These are phyloP conservation scores for Poecilus cupreus DNA, from an alignment of 2,888 invertebrate species.

Conservation along the genomic window DNA sequence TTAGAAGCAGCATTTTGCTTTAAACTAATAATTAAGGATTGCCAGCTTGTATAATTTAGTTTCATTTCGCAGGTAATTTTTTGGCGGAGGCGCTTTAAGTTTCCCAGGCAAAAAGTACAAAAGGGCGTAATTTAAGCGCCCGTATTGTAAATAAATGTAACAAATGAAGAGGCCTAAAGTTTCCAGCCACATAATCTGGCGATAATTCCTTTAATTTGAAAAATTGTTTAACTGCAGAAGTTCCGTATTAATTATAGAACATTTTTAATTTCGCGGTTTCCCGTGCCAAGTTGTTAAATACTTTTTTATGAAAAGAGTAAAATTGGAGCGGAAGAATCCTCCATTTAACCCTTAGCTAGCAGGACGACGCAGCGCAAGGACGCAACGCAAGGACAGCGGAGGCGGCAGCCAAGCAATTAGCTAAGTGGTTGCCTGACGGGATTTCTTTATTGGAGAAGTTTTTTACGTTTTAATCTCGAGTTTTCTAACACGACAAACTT, in stretches of 20 bases:
- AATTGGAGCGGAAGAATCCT: slow-evolving; percentile 32
- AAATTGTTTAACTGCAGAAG: slow-evolving; percentile 31
- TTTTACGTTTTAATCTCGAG: slow-evolving; percentile 51
- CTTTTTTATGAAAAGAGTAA: slow-evolving; percentile 40
- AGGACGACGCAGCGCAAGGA: neutral
- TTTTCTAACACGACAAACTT: slow-evolving; percentile 36
- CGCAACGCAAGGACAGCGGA: neutral
- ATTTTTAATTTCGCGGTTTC: slow-evolving; percentile 55
- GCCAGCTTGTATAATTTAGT: no score
- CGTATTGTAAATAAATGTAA: neutral
- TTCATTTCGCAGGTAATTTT: no score
- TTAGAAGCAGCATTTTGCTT: no score
- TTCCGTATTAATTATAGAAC: slow-evolving; percentile 54
- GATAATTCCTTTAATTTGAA: slow-evolving; percentile 35
- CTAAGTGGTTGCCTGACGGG: slow-evolving; percentile 41
- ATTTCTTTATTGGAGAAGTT: slow-evolving; percentile 52
- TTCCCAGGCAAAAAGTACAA: neutral
- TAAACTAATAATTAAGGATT: no score
- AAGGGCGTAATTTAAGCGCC: neutral
- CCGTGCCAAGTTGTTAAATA: slow-evolving; percentile 49
- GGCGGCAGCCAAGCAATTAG: slow-evolving; percentile 30
- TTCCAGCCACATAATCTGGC: slow-evolving; percentile 10
- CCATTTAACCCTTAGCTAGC: neutral
- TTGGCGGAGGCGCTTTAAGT: neutral
- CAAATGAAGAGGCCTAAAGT: neutral